Base-by-base conservation (phyloP, 2,797 vertebrate species). In the Rhynchotus rufescens region DNA sequence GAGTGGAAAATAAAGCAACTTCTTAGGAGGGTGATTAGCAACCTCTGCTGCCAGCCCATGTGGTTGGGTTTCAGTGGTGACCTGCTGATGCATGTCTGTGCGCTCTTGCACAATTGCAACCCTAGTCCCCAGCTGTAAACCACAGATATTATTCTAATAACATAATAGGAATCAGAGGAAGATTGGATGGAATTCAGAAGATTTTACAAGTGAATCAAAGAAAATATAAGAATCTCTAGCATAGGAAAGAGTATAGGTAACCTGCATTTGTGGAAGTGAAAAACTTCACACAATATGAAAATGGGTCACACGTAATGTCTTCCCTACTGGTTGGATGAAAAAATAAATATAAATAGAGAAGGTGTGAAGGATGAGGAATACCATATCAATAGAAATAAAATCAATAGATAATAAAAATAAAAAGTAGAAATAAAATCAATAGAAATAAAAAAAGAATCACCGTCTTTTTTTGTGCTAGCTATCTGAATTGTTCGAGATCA, bases 1-100 rank as follows among this genome's bases (percentile, higher is more conserved):
- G 56, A 86, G 67, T 28, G 64, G 74, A 89, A 90, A 84, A 94
- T 83, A 95, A 84, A 47, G 8, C 60, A 89, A 22, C 57, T 60
- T 90, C 71, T 87, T 79, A 88, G 87, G 85, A 93, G 77, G 60
- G 23, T 62, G 60, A 26, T 16, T 62, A 16, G 52, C 34, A 49
- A 59, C 15, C 49, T 84, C 47, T 75, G 73, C 73, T 90, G 81
- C 81, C 94, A 96, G 69, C 36, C 22, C 51, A 75, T 30, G 40
- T 80, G 93, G 74, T 81, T 84, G 86, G 76, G 36, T 90, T 95
- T 91, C 81, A 84, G 11, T 6, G 80, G 78, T 22, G 67, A 75
- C 87, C 89, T 79, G 67, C 77, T 91, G 77, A 44, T 77, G 52
- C 10, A 6, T 84, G 72, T 52, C 88, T 91, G 36, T 28, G 86